phyloP scores from a whole-genome alignment of 2,888 invertebrate genomes.

The Bellardia bayeri region DNA sequence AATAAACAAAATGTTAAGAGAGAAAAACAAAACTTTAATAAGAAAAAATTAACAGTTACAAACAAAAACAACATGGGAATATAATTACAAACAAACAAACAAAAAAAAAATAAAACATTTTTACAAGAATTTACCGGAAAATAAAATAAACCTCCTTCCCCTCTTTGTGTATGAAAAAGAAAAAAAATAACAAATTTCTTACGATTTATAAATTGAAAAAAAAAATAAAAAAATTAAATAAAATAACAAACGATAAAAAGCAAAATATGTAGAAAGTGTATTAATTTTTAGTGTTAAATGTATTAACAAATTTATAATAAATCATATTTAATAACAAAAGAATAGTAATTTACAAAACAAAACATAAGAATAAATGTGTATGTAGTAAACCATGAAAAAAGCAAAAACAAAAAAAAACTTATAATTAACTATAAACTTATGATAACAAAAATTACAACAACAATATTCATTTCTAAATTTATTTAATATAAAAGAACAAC shows the following conservation, averaged over 20 bases:
- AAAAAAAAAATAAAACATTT: conserved; percentile 56
- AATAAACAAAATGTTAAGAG: conserved; percentile 43
- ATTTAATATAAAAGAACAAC: conserved; percentile 54
- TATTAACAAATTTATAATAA: conserved; percentile 61
- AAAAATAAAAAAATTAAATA: neutral
- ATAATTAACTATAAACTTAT: conserved; percentile 61
- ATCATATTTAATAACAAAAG: conserved; percentile 25
- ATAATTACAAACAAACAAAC: conserved; percentile 49
- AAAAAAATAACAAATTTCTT: conserved; percentile 54
- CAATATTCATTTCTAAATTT: conserved; percentile 65
- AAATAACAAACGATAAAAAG: conserved; percentile 28
- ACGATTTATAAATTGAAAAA: conserved; percentile 31
- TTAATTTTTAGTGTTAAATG: conserved; percentile 65
- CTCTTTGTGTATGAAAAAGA: conserved; percentile 42
- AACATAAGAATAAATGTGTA: conserved; percentile 61
- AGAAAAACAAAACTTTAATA: conserved; percentile 43
- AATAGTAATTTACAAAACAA: conserved; percentile 40
- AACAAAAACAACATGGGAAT: conserved; percentile 65
- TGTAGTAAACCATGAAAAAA: conserved; percentile 62
- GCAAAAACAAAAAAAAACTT: neutral
- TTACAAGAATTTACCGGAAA: conserved; percentile 62
- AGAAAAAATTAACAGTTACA: conserved; percentile 49
- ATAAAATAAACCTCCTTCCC: neutral
- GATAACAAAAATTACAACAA: conserved; percentile 47
- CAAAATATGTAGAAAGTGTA: conserved; percentile 67